Base-by-base conservation (phyloP, 2,888 invertebrate species). In the Anoplius nigerrimus region DNA sequence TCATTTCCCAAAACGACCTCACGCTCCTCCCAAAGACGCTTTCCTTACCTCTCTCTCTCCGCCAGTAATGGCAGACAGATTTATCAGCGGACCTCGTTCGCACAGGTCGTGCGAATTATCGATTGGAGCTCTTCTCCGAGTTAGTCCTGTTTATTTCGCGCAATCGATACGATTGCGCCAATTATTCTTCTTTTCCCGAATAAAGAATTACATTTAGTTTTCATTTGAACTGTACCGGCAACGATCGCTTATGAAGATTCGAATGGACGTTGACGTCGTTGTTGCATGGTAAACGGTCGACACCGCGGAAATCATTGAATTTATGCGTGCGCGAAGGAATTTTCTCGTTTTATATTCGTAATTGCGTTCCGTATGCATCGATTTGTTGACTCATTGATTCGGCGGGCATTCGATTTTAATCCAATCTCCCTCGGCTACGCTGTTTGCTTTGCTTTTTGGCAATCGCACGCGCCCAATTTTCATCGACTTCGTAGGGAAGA, bases 311-410 rank as follows among this genome's bases (percentile, higher is more conserved):
- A 34, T 34, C 34, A 13, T 34, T 24, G 62, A 72, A 76, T 79
- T 76, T 74, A 72, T 72, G 62, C 68, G 52, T 34, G 16, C 34
- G 60, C 43, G 60, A 62, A 58, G 63, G 67, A 68, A 61, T 51
- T 51, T 53, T 51, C 64, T 62, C 67, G 74, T 74, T 78, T 78
- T 71, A 74, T 76, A 78, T 72, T 68, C 55, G 69, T 72, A 71
- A 76, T 68, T 59, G 60, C 65, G 71, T 76, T 74, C 59, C 68
- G 68, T 66, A 72, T 76, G 69, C 75, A 74, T 72, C 66, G 66
- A 74, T 69, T 74, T 78, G 72, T 78, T 79, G 68, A 72, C 76
- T 71, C 74, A 71, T 75, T 75, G 76, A 79, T 76, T 78, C 60
- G 68, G 51, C 65, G 65, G 61, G 62, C 63, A 75, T 76, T 74